Evolutionary conservation across 2,113 vertebrate genomes (phyloP).

Genomic region (Telmatochromis brichardi): DNA sequence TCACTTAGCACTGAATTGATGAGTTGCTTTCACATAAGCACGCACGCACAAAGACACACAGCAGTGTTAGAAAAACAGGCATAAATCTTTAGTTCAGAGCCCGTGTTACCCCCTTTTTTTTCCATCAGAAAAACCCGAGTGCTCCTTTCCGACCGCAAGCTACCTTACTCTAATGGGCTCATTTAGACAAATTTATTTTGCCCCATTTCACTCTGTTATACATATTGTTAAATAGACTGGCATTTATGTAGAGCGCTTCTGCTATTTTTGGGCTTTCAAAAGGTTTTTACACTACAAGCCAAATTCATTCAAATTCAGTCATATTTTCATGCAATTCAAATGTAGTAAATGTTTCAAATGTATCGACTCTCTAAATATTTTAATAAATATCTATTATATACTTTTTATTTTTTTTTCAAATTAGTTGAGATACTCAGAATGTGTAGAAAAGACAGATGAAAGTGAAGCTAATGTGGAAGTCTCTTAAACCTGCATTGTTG

Average conservation of each 20-base stretch:
- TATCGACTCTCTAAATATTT: background rate
- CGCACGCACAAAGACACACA: background rate
- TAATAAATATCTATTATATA: background rate
- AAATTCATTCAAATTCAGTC: background rate
- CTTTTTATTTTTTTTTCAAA: background rate
- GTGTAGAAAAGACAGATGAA: background rate
- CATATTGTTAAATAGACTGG: background rate
- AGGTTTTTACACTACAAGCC: background rate
- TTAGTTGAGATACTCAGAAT: background rate
- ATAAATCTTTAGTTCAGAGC: background rate
- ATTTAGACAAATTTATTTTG: background rate
- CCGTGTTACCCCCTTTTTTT: background rate
- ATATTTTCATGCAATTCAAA: background rate
- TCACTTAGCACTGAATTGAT: slow-evolving; percentile 36
- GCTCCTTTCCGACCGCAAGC: background rate
- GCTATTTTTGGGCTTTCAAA: background rate
- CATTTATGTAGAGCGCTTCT: background rate
- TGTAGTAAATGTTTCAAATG: background rate
- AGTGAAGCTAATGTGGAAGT: background rate
- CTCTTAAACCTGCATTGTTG: background rate
- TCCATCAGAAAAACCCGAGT: background rate
- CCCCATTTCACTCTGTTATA: background rate
- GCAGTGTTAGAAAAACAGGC: background rate
- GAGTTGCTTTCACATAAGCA: background rate
- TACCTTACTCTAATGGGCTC: background rate